Evolutionary conservation across 1,140 invertebrate species (phyloP), one percentile per base, ranked within the genome.

Genomic region (Luehdorfia chinensis): DNA sequence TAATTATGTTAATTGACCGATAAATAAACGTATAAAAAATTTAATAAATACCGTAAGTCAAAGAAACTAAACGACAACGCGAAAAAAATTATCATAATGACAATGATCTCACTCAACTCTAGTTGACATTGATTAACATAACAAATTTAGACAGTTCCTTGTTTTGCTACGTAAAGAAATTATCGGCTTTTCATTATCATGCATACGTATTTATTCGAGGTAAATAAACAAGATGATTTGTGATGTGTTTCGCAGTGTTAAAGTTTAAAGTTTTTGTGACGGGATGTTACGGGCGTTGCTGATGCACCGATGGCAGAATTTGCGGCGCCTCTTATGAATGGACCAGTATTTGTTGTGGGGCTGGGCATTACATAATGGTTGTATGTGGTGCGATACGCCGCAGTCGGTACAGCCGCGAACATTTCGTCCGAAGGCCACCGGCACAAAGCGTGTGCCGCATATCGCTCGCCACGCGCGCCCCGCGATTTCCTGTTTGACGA

Each of bases 401-500:
- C 59, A 57, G 55, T 50, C n/a, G 57, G 48, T 59, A 64, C 57
- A 60, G 65, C 65, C 65, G 66, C 69, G 59, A 73, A 74, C 76
- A 83, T 79, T 75, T 76, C 77, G 67, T 75, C 55, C 70, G 78
- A 85, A 83, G 80, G 78, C 76, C 78, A 66, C 48, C 62, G 64
- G 55, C 63, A 76, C 77, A 80, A 79, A 78, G 77, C 75, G 68
- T 67, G 68, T 67, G 72, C 66, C 66, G 67, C 65, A 70, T 76
- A 77, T 77, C 74, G 66, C 66, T 65, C 61, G 66, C 75, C 75
- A 75, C 77, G 68, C 78, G 75, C 76, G 75, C 74, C 73, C 65
- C 73, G 74, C 77, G 55, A 72, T 76, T 85, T 85, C 81, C 79
- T 85, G 81, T 81, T 85, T 80, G 75, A 85, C 81, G 73, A 80